Conservation (phyloP, 2,888 invertebrate species). For the Hoplodrina blanda region DNA sequence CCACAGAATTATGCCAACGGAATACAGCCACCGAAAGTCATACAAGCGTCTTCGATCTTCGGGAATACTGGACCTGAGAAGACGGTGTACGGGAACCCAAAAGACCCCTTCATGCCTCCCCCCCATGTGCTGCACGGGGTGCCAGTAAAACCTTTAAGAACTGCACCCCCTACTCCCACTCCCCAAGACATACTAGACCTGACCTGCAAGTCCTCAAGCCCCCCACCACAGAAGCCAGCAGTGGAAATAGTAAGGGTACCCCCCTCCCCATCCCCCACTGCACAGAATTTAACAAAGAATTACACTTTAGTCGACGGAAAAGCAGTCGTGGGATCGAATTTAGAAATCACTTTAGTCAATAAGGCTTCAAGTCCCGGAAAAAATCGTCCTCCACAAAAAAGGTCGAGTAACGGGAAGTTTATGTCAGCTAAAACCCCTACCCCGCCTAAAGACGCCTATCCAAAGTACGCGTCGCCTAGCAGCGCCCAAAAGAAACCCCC, state of each 20-base stretch:
- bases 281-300: conserved; percentile 87
- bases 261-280: conserved; percentile 74
- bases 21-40: conserved; percentile 88
- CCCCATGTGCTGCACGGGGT: conserved; percentile 87
- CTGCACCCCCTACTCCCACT: conserved; percentile 70
- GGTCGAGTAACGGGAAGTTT: conserved; percentile 90
- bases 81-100: conserved; percentile 93
- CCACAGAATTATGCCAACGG: conserved; percentile 78
- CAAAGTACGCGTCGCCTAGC: conserved; percentile 63
- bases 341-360: conserved; percentile 93
- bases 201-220: conserved; percentile 87
- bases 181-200: conserved; percentile 92
- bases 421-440: conserved; percentile 86
- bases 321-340: conserved; percentile 91
- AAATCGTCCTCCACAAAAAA: conserved; percentile 83
- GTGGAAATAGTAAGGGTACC: conserved; percentile 91
- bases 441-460: conserved; percentile 78
- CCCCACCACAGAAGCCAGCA: conserved; percentile 73
- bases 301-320: conserved; percentile 84
- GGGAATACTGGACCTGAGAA: conserved; percentile 90
- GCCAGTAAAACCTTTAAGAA: conserved; percentile 77
- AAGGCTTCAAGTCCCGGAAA: conserved; percentile 80
- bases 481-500: conserved; percentile 70
- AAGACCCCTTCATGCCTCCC: conserved; percentile 91
- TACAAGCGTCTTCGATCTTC: conserved; percentile 92